These are phyloP conservation scores for Acrobasis repandana DNA, from an alignment of 2,888 invertebrate species.

Conservation along the genomic window DNA sequence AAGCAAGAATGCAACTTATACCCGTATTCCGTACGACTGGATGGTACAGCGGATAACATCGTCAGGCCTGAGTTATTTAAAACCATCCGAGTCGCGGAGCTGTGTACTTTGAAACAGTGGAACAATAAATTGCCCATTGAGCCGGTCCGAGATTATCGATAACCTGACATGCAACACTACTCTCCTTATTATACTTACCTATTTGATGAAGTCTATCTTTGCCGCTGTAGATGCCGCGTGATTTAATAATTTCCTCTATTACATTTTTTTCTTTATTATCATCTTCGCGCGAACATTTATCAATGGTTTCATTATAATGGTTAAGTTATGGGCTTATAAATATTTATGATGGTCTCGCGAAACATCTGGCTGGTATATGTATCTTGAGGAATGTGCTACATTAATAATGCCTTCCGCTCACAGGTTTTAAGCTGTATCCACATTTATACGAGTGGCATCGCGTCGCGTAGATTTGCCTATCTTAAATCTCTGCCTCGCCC, in stretches of 20 bases:
- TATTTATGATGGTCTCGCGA: slow-evolving; percentile 51
- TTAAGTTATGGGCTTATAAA: slow-evolving; percentile 43
- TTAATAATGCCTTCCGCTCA: slow-evolving; percentile 34
- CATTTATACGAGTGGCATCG: slow-evolving; percentile 13
- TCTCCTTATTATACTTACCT: slow-evolving; percentile 40
- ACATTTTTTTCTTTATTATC: slow-evolving; percentile 7
- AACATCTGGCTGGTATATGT: slow-evolving; percentile 57
- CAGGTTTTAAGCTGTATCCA: slow-evolving; percentile 22
- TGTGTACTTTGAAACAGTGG: slow-evolving; percentile 50
- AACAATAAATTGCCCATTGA: slow-evolving; percentile 63
- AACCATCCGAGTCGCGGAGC: slow-evolving; percentile 55
- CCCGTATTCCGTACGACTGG: slow-evolving; percentile 42
- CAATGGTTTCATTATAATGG: slow-evolving; percentile 21
- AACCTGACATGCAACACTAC: slow-evolving; percentile 52
- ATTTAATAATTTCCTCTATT: slow-evolving; percentile 27
- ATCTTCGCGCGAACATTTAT: slow-evolving; percentile 21
- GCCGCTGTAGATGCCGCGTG: slow-evolving; percentile 23
- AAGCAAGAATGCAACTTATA: slow-evolving; percentile 23
- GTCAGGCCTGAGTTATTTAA: slow-evolving; percentile 57
- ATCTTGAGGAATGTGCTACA: slow-evolving; percentile 37
- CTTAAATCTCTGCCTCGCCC: slow-evolving; percentile 14
- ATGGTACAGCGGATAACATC: slow-evolving; percentile 59
- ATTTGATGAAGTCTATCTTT: slow-evolving; percentile 29
- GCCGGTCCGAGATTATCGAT: slow-evolving; percentile 57
- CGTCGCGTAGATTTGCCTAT: slow-evolving; percentile 17